Base-by-base conservation (phyloP, 2,888 invertebrate species). In the Axea sp. region DNA sequence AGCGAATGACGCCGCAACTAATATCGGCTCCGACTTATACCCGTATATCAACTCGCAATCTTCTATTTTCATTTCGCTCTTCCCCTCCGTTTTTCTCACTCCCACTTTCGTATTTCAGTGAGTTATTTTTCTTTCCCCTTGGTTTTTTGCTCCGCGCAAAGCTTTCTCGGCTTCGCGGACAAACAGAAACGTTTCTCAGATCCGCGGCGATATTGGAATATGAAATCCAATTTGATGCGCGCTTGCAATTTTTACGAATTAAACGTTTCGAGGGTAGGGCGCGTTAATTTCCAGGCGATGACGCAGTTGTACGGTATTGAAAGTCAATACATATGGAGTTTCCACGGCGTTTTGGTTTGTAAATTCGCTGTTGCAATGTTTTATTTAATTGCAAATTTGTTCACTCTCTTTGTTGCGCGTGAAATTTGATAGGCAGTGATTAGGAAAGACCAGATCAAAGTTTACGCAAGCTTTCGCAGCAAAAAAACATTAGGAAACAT, bases 11-110 rank as follows among this genome's bases (percentile, higher is more conserved):
- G 24, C 43, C 26, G 35, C 71, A 57, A 71, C 47, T 69, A 62
- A 69, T 62, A 62, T 47, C 69, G 43, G 17, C 45, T 12, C 6
- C 68, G 37, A 55, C 53, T 49, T 57, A 19, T 49, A 49, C 17
- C 35, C 41, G 31, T 57, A 49, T 33, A 67, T 69, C 60, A 59
- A 59, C 35, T 41, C 30, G 67, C 43, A 41, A 59, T 68, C 51
- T 55, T 14, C n/a, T 19, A 15, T 30, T 55, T 67, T 30, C 62
- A 45, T 45, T 24, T 41, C 33, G 28, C 28, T 24, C 15, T 14
- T 19, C 19, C 28, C 26, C 24, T 30, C 5, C 11, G n/a, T 24
- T 51, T 33, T 51, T 35, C 14, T 2, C 37, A 8, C 9, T 24
- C 7, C 19, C 26, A 15, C 22, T 24, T 8, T 8, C 19, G 3